A percentile compares a stretch with the other conserved stretches of the same genome.
phyloP scores from a whole-genome alignment of 2,888 invertebrate genomes.

The Trichogramma evanescens region DNA sequence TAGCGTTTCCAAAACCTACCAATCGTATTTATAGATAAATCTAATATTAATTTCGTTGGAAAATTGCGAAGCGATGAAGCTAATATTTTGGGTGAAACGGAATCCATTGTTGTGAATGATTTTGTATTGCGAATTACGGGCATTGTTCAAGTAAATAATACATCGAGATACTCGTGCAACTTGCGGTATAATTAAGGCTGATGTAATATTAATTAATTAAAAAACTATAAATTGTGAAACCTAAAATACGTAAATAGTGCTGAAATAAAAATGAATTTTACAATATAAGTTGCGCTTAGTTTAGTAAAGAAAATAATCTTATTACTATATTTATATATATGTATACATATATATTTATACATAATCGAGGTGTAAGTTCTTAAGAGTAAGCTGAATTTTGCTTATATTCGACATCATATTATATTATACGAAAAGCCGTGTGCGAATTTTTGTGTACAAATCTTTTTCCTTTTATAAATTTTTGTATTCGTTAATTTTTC shows the following conservation, averaged over 20 bases:
- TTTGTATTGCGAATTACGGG: too few relatives aligned
- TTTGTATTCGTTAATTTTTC: conserved; percentile 20
- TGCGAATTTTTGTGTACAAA: conserved; percentile 31
- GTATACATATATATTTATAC: conserved; percentile 15
- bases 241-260: conserved; percentile 24
- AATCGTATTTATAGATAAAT: too few relatives aligned
- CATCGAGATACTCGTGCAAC: not conserved
- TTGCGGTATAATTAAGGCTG: conserved; percentile 14
- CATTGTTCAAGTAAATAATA: too few relatives aligned
- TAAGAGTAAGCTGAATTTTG: conserved; percentile 19
- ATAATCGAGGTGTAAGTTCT: conserved; percentile 12
- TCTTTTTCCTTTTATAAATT: conserved; percentile 23
- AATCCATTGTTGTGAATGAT: too few relatives aligned
- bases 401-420: conserved; percentile 19
- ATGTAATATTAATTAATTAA: not conserved
- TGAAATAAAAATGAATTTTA: conserved; percentile 16
- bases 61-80: too few relatives aligned
- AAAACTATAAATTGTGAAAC: conserved; percentile 15
- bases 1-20: too few relatives aligned
- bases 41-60: too few relatives aligned
- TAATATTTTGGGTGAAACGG: too few relatives aligned
- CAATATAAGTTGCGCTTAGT: conserved; percentile 15
- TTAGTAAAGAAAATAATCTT: conserved; percentile 12
- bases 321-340: conserved; percentile 12
- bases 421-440: conserved; percentile 24